Percentiles rank a stretch among this genome's conserved stretches.
These are phyloP conservation scores for Cyanoliseus patagonus DNA, from an alignment of 2,113 vertebrate genomes.

Conservation along the genomic window DNA sequence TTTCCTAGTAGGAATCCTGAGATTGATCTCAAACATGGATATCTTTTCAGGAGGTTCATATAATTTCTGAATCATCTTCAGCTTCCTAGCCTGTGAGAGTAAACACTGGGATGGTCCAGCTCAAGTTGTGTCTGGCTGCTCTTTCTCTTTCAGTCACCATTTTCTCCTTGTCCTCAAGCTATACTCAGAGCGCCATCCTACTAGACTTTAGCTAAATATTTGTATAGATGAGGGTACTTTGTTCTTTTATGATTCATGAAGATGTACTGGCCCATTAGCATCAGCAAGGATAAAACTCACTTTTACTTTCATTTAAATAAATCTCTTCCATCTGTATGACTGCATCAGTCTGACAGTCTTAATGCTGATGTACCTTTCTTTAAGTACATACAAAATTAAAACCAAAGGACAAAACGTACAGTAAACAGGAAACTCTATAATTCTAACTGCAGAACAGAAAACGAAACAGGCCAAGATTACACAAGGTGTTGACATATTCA, in stretches of 20 bases:
- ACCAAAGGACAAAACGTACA: not conserved
- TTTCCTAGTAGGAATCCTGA: not conserved
- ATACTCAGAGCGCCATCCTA: not conserved
- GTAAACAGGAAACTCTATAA: not conserved
- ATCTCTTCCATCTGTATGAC: conserved; percentile 31
- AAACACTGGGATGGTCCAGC: not conserved
- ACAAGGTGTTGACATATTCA: conserved; percentile 4
- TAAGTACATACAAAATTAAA: conserved; percentile 8
- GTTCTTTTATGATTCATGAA: conserved; percentile 61
- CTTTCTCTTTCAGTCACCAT: not conserved
- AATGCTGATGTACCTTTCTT: not conserved
- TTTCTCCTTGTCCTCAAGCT: conserved; percentile 37
- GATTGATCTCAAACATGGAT: fast-evolving
- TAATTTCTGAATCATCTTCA: not conserved
- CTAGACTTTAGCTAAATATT: conserved; percentile 31
- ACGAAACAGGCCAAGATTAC: not conserved
- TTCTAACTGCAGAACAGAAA: conserved; percentile 12
- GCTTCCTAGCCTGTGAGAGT: not conserved
- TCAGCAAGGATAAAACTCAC: conserved; percentile 39
- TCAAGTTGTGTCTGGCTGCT: not conserved
- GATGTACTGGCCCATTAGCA: conserved; percentile 49
- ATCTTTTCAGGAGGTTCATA: not conserved
- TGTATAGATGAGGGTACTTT: not conserved
- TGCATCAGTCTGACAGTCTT: conserved; percentile 40
- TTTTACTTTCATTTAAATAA: conserved; percentile 65